phyloP scores from a whole-genome alignment of 2,113 vertebrate species.

The Rhegmatorhina hoffmannsi region DNA sequence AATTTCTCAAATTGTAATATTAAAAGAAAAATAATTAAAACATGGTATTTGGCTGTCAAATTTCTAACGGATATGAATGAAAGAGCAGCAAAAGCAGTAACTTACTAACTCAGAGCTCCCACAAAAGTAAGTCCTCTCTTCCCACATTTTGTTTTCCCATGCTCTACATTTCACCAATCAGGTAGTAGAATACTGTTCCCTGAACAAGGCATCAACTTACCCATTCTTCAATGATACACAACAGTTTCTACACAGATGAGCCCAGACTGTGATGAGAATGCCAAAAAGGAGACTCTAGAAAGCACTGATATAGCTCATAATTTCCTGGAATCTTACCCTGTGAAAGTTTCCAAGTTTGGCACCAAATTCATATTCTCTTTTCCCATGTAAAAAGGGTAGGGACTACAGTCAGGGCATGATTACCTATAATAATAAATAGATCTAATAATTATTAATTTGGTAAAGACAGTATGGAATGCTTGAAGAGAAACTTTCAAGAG shows the following conservation, averaged over 20 bases:
- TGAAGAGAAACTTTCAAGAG: background rate
- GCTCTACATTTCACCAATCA: background rate
- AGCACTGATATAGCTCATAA: background rate
- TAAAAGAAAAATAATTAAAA: background rate
- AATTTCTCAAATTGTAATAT: background rate
- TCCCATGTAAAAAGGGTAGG: background rate
- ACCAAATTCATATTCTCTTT: background rate
- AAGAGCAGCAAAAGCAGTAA: background rate
- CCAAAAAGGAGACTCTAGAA: background rate
- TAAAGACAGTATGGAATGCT: background rate
- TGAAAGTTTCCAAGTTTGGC: background rate
- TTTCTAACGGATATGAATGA: background rate
- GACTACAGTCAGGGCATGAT: background rate
- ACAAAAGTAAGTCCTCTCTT: background rate
- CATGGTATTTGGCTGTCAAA: background rate
- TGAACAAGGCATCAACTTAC: background rate
- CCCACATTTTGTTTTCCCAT: background rate
- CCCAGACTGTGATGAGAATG: background rate
- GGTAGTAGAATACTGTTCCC: background rate
- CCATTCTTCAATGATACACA: background rate
- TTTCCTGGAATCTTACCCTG: background rate
- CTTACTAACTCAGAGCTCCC: background rate
- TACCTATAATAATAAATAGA: background rate
- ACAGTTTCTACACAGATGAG: background rate
- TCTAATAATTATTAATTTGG: background rate